Evolutionary conservation across 2,888 invertebrate genomes (phyloP).

Genomic region (Epiperipatus broadwayi): DNA sequence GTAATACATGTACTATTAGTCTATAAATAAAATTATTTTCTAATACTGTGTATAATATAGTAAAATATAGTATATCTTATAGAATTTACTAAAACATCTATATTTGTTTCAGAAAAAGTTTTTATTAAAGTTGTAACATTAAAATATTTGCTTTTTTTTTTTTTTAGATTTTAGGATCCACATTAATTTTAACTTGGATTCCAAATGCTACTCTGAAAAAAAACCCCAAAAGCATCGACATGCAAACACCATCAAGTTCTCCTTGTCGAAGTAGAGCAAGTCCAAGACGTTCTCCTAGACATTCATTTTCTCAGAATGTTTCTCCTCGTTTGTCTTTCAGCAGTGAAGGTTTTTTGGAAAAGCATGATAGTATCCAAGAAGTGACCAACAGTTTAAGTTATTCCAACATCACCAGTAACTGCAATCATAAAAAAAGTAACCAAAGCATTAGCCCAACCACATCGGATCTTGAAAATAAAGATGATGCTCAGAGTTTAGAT

Average conservation of each 20-base stretch:
- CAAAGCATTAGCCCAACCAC: slow-evolving; percentile 17
- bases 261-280: slow-evolving; percentile 16
- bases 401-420: slow-evolving; percentile 1
- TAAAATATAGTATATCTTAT: too few species aligned
- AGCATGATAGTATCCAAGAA: slow-evolving; percentile 6
- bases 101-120: too few species aligned
- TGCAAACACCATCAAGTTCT: slow-evolving; percentile 21
- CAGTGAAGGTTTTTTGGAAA: slow-evolving; percentile 15
- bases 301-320: slow-evolving; percentile 11
- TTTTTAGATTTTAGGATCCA: slow-evolving; percentile 36
- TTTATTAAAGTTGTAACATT: too few species aligned
- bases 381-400: slow-evolving; percentile 14
- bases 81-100: too few species aligned
- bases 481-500: slow-evolving; percentile 16
- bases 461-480: slow-evolving; percentile 17
- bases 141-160: slow-evolving; percentile 11
- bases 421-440: background rate
- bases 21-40: too few species aligned
- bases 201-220: slow-evolving; percentile 72
- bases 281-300: slow-evolving; percentile 16
- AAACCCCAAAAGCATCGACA: slow-evolving; percentile 54
- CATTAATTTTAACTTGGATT: slow-evolving; percentile 79
- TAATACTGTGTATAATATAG: too few species aligned
- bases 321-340: slow-evolving; percentile 8
- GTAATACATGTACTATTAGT: too few species aligned